Conservation (phyloP, 2,113 vertebrate genomes). For the Gadus chalcogrammus region DNA sequence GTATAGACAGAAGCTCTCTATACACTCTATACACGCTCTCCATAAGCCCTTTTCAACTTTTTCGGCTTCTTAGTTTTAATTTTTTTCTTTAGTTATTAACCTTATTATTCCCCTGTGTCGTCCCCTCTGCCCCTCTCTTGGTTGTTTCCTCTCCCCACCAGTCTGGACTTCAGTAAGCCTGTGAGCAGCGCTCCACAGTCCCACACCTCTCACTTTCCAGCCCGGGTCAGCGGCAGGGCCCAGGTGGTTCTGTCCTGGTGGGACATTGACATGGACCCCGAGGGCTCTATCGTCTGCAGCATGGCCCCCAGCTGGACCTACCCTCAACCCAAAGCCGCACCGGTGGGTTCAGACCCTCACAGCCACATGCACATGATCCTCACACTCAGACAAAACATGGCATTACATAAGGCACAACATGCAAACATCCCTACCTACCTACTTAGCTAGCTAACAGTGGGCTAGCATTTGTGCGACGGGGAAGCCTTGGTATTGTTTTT, state of each 20-base stretch:
- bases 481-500: too few relatives aligned
- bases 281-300: conserved; percentile 82
- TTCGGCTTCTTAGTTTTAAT: too few relatives aligned
- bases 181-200: conserved; percentile 78
- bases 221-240: conserved; percentile 73
- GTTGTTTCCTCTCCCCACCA: conserved; percentile 38
- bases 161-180: conserved; percentile 90
- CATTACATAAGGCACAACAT: too few relatives aligned
- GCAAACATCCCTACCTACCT: too few relatives aligned
- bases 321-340: conserved; percentile 63
- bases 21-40: too few relatives aligned
- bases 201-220: conserved; percentile 72
- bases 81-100: too few relatives aligned
- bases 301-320: conserved; percentile 95
- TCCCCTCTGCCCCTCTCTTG: neutral
- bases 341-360: conserved; percentile 70
- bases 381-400: too few relatives aligned
- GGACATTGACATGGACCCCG: conserved; percentile 95
- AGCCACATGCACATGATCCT: too few relatives aligned
- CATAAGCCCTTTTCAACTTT: too few relatives aligned
- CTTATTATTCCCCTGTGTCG: neutral
- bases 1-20: too few relatives aligned
- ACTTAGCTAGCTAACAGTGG: too few relatives aligned
- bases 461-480: too few relatives aligned
- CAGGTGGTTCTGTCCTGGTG: conserved; percentile 95